phyloP scores from a whole-genome alignment of 2,797 vertebrate genomes.

The Enteromius treurensis region DNA sequence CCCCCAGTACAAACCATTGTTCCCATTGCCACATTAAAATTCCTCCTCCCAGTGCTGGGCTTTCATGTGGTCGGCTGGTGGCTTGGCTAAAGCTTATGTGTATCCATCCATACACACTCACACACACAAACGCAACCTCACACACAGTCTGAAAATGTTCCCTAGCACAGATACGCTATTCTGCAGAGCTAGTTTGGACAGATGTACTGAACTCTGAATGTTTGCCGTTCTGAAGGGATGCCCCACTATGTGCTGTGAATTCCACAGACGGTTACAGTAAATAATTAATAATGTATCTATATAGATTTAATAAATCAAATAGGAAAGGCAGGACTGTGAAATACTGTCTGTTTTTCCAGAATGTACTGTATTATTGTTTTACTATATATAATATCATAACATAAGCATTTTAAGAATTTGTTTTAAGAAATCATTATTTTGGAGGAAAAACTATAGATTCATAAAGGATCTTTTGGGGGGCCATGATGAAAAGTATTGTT shows the following conservation, averaged over 20 bases:
- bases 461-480: neutral
- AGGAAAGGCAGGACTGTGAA: neutral
- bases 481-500: neutral
- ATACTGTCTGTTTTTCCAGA: neutral
- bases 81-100: constrained; percentile 76
- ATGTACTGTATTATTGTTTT: neutral
- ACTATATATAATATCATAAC: neutral
- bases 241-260: constrained; percentile 15
- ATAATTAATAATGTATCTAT: constrained; percentile 7
- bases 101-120: constrained; percentile 71
- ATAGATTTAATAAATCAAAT: neutral
- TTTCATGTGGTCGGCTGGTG: constrained; percentile 79
- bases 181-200: constrained; percentile 60
- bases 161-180: neutral
- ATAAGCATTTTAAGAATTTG: neutral
- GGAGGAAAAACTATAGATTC: neutral
- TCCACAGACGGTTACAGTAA: constrained; percentile 35
- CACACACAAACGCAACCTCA: constrained; percentile 48
- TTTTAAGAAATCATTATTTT: neutral
- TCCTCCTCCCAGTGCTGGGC: constrained; percentile 73
- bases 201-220: constrained; percentile 57
- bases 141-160: constrained; percentile 40
- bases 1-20: constrained; percentile 80
- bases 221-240: constrained; percentile 28
- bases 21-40: constrained; percentile 80